Evolutionary conservation across 2,888 invertebrate genomes (phyloP).

Genomic region (Ectropis crepuscularia): DNA sequence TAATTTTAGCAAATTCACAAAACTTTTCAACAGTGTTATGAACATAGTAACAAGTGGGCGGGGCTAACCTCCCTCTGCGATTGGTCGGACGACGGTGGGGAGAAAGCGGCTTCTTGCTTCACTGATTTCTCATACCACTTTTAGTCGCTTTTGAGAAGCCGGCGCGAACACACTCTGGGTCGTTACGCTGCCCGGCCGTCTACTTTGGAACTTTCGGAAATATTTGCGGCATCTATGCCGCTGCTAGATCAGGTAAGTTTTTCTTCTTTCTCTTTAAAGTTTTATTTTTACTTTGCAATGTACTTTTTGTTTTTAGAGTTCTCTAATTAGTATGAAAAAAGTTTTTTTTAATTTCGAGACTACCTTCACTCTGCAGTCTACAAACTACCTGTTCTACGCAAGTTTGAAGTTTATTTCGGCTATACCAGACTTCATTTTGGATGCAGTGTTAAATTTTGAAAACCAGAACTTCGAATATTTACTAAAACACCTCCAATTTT

Average conservation of each 20-base stretch:
- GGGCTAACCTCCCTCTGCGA: conserved; percentile 44
- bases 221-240: conserved; percentile 72
- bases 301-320: no score
- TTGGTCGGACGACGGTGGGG: conserved; percentile 55
- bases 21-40: background rate
- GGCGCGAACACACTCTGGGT: conserved; percentile 54
- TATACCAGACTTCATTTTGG: no score
- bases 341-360: no score
- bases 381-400: no score
- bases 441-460: no score
- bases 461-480: no score
- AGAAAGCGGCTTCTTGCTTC: conserved; percentile 62
- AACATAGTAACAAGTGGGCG: conserved; percentile 48
- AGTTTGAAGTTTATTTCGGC: no score
- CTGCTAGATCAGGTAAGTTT: conserved; percentile 71
- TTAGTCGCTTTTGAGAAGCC: conserved; percentile 70
- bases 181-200: conserved; percentile 54
- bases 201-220: conserved; percentile 55
- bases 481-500: no score
- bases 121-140: conserved; percentile 49
- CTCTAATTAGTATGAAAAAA: no score
- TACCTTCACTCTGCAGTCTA: no score
- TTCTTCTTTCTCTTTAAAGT: background rate
- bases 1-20: background rate
- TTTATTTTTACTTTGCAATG: background rate